Evolutionary conservation across 2,113 vertebrate species (phyloP).

Genomic region (Tragelaphus scriptus): DNA sequence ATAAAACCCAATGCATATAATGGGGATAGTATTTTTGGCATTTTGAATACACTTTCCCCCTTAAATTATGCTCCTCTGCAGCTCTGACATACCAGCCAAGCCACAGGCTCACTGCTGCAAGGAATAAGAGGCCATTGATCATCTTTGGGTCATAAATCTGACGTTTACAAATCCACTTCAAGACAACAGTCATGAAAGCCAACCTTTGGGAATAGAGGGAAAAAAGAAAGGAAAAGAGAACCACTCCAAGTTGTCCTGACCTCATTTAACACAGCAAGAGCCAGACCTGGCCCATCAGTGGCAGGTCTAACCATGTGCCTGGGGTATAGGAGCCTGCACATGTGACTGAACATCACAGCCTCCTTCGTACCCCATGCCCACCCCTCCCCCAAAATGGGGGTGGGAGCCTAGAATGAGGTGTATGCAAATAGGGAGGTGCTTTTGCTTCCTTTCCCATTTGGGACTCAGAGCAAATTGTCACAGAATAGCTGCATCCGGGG

Average conservation of each 20-base stretch:
- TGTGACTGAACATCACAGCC: too few species aligned
- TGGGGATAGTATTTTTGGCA: neutral
- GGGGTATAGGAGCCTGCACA: rapidly evolving
- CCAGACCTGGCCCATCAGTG: neutral
- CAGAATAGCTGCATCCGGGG: neutral
- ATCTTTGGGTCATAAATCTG: slow-evolving; percentile 1
- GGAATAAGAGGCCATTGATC: neutral
- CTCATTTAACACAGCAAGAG: neutral
- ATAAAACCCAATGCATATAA: neutral
- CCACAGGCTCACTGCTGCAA: neutral
- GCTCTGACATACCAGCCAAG: neutral
- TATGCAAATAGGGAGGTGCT: neutral
- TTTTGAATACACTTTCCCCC: slow-evolving; percentile 18
- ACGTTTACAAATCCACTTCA: neutral
- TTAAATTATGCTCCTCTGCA: slow-evolving; percentile 5
- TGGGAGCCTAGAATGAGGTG: neutral
- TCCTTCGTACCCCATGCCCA: neutral
- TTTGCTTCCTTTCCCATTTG: neutral
- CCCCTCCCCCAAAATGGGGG: neutral
- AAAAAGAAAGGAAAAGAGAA: neutral
- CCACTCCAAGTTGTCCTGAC: neutral
- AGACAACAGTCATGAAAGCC: neutral
- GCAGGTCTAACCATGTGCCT: neutral
- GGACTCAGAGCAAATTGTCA: neutral
- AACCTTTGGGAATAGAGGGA: neutral